phyloP scores from a whole-genome alignment of 2,888 invertebrate genomes.

The Chloroclystis v-ata region DNA sequence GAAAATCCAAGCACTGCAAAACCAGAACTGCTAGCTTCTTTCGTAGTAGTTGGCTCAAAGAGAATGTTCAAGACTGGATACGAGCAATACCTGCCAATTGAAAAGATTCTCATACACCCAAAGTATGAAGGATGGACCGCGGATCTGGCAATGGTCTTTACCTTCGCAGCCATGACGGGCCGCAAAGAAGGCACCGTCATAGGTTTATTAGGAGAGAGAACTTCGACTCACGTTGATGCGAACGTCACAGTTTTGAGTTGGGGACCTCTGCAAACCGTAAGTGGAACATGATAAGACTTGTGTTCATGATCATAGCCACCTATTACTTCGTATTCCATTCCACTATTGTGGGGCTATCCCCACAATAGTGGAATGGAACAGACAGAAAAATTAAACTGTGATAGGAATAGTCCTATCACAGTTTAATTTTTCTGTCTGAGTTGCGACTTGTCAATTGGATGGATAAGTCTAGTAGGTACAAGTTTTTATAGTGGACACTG shows the following conservation, averaged over 20 bases:
- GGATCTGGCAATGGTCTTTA: slow-evolving; percentile 50
- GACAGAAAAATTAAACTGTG: too few species aligned
- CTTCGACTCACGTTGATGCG: slow-evolving; percentile 38
- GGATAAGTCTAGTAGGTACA: too few species aligned
- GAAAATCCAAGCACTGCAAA: slow-evolving; percentile 12
- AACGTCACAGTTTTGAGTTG: slow-evolving; percentile 53
- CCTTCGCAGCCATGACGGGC: slow-evolving; percentile 53
- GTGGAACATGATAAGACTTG: too few species aligned
- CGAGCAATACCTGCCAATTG: slow-evolving; percentile 59
- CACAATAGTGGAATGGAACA: too few species aligned
- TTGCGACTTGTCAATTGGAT: too few species aligned
- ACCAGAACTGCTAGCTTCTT: slow-evolving; percentile 52
- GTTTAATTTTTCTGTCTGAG: too few species aligned
- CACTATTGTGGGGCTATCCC: too few species aligned
- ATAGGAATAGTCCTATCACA: too few species aligned
- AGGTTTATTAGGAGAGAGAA: slow-evolving; percentile 39
- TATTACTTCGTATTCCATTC: too few species aligned
- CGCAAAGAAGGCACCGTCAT: slow-evolving; percentile 49
- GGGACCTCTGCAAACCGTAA: slow-evolving; percentile 30
- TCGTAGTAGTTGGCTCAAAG: slow-evolving; percentile 54
- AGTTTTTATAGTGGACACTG: too few species aligned
- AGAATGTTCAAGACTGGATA: slow-evolving; percentile 53
- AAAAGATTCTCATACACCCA: slow-evolving; percentile 50
- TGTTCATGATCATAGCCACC: too few species aligned
- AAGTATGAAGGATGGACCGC: slow-evolving; percentile 43